Evolutionary conservation across 2,113 vertebrate species (phyloP).

Genomic region (Pimephales promelas): DNA sequence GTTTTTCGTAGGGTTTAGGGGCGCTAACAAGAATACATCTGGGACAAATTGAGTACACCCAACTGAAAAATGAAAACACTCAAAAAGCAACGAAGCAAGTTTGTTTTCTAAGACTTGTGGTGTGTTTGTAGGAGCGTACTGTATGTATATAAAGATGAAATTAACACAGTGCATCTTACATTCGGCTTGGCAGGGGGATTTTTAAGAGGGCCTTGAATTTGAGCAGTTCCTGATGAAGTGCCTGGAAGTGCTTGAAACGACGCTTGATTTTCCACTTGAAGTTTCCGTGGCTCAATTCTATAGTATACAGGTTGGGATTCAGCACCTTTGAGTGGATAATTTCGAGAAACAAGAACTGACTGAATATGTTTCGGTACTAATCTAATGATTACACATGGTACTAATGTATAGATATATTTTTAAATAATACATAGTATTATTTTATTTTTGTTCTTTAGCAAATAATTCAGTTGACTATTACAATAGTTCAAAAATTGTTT

Average conservation of each 20-base stretch:
- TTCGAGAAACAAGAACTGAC: slow-evolving; percentile 57
- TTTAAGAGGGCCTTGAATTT: slow-evolving; percentile 72
- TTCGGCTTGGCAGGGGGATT: slow-evolving; percentile 66
- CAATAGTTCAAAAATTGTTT: neutral
- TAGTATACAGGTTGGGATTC: slow-evolving; percentile 69
- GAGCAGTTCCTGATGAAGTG: slow-evolving; percentile 67
- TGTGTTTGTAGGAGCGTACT: slow-evolving; percentile 18
- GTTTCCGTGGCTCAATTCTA: slow-evolving; percentile 67
- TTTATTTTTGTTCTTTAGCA: neutral
- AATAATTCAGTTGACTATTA: neutral
- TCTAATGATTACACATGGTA: neutral
- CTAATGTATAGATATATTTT: neutral
- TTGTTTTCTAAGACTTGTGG: slow-evolving; percentile 7
- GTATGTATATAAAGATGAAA: slow-evolving; percentile 47
- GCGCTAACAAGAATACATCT: slow-evolving; percentile 47
- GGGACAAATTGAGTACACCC: slow-evolving; percentile 54
- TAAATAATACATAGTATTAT: neutral
- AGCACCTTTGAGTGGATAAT: slow-evolving; percentile 65
- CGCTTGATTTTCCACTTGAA: slow-evolving; percentile 73
- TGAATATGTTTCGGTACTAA: neutral
- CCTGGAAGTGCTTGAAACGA: slow-evolving; percentile 70
- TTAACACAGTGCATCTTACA: slow-evolving; percentile 60
- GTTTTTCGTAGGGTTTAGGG: slow-evolving; percentile 50
- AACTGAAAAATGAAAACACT: slow-evolving; percentile 61
- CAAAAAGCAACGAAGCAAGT: neutral